These are phyloP conservation scores for Crypturellus tataupa DNA, from an alignment of 2,797 vertebrate genomes.

Conservation along the genomic window DNA sequence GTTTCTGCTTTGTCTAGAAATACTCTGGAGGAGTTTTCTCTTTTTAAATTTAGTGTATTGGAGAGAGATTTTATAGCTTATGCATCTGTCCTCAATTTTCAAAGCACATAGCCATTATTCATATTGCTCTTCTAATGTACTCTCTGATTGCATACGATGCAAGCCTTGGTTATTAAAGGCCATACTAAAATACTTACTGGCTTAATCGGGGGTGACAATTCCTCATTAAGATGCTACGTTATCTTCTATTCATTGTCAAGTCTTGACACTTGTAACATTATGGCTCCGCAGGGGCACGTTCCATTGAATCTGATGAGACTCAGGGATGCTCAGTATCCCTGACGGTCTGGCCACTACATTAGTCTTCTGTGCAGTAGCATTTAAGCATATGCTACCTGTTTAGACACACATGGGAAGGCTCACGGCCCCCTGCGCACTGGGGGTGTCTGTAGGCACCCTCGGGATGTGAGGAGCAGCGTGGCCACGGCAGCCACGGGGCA, in stretches of 20 bases:
- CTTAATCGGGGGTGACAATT: not conserved
- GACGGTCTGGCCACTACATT: not conserved
- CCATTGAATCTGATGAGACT: not conserved
- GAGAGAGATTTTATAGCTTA: not conserved
- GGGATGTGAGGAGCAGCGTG: accelerated
- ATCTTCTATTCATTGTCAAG: not conserved
- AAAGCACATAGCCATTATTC: not conserved
- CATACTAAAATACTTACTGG: not conserved
- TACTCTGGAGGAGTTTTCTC: not conserved
- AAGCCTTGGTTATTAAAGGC: not conserved
- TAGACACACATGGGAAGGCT: not conserved
- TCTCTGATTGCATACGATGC: accelerated
- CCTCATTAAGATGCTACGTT: not conserved
- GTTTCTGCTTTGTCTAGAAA: not conserved
- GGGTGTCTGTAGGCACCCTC: not conserved
- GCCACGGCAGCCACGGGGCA: not conserved
- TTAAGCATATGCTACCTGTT: accelerated
- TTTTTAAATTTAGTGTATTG: not conserved
- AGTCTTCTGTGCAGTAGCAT: not conserved
- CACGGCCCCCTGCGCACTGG: not conserved
- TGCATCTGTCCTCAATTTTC: not conserved
- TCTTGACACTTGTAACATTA: not conserved
- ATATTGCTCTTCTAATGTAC: not conserved
- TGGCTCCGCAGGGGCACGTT: not conserved
- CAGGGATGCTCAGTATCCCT: not conserved